Percentiles rank a stretch among this genome's conserved stretches.
phyloP scores from a whole-genome alignment of 1,140 invertebrate species.

The Mactra quadrangularis region DNA sequence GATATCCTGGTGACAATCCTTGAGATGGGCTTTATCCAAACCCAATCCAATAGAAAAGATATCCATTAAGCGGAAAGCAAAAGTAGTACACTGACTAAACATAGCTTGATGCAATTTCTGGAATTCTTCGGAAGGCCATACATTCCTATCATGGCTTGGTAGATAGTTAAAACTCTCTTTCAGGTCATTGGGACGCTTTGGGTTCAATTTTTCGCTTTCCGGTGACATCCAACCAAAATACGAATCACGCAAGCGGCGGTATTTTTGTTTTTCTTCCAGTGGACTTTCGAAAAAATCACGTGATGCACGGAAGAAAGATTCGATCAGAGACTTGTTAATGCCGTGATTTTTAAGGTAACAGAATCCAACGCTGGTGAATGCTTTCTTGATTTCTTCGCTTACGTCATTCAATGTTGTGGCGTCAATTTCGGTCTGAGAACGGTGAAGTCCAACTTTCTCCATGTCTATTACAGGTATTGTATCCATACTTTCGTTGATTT shows the following conservation, averaged over 20 bases:
- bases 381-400: neutral
- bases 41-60: neutral
- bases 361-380: neutral
- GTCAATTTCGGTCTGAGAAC: neutral
- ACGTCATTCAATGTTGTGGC: neutral
- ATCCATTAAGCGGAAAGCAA: neutral
- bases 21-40: neutral
- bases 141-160: neutral
- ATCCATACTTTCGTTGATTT: too few species aligned
- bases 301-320: neutral
- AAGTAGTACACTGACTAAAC: neutral
- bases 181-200: neutral
- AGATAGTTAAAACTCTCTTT: slow-evolving; percentile 11
- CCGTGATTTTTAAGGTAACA: neutral
- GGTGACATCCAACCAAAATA: neutral
- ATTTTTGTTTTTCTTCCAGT: neutral
- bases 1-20: neutral
- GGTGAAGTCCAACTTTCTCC: neutral
- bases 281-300: neutral
- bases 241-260: too few species aligned
- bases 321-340: neutral
- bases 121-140: neutral
- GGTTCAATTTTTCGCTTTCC: slow-evolving; percentile 3
- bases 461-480: neutral
- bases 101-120: neutral